A percentile compares a stretch with the other conserved stretches of the same genome.
Conservation (phyloP, 2,888 invertebrate genomes). For the Neoitamus cyanurus region DNA sequence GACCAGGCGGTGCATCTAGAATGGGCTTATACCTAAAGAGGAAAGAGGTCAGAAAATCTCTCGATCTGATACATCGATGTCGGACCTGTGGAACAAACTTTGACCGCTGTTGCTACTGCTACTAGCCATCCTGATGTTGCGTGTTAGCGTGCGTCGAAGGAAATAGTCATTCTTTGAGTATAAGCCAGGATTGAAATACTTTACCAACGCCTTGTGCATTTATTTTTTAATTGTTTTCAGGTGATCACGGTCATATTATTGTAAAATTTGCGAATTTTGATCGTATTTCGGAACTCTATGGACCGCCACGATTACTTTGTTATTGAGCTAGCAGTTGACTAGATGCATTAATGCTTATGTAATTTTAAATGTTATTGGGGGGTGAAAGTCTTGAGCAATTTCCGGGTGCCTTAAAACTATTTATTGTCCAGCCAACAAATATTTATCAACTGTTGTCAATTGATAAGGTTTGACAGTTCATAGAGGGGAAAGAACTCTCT, state of each 20-base stretch:
- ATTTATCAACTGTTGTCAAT: not conserved
- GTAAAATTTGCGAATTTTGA: not conserved
- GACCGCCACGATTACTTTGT: not conserved
- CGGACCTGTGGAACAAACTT: slow-evolving; percentile 19
- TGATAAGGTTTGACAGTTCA: not conserved
- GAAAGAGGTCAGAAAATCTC: not conserved
- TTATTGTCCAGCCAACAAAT: not conserved
- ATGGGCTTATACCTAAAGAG: slow-evolving; percentile 49
- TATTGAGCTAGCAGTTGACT: not conserved
- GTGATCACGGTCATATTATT: not conserved
- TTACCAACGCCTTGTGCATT: slow-evolving; percentile 32
- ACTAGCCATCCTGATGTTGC: not conserved
- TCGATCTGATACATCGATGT: not conserved
- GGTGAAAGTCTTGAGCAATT: not conserved
- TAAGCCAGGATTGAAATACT: not conserved
- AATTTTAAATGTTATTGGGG: not conserved
- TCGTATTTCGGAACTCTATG: not conserved
- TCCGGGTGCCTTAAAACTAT: not conserved
- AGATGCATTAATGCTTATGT: not conserved
- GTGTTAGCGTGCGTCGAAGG: slow-evolving; percentile 11
- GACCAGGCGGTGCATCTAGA: slow-evolving; percentile 59
- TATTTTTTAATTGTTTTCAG: not conserved
- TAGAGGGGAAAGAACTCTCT: not conserved
- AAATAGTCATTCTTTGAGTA: slow-evolving; percentile 5
- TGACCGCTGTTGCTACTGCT: not conserved